Conservation (phyloP, 2,797 vertebrate genomes). For the Mus spretus region DNA sequence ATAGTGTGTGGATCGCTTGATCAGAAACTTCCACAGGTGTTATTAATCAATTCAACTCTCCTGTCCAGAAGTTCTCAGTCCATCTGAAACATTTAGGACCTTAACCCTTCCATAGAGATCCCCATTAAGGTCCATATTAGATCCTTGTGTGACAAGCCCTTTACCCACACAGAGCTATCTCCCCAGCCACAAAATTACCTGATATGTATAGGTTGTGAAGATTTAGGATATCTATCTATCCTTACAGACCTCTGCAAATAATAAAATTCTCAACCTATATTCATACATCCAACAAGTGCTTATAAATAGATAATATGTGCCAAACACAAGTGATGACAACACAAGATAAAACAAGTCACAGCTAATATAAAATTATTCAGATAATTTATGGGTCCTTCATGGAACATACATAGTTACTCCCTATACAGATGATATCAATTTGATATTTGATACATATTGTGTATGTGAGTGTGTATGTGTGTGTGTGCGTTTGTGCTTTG, state of each 20-base stretch:
- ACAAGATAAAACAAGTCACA: constrained; percentile 23
- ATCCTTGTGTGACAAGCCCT: background rate
- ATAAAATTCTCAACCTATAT: background rate
- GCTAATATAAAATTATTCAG: background rate
- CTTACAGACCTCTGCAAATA: constrained; percentile 24
- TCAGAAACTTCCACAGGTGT: background rate
- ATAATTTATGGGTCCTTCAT: background rate
- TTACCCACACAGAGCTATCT: background rate
- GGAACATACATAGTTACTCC: background rate
- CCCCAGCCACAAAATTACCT: background rate
- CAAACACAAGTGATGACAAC: background rate
- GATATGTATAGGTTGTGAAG: background rate
- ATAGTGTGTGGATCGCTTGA: background rate
- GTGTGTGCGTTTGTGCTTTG: background rate
- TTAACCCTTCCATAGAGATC: background rate
- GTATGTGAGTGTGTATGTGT: background rate
- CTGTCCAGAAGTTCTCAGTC: background rate
- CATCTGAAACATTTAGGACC: background rate
- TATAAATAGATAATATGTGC: constrained; percentile 43
- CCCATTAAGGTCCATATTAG: background rate
- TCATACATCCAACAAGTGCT: constrained; percentile 1
- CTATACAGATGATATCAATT: background rate
- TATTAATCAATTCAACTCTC: background rate
- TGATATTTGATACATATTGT: background rate
- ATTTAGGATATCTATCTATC: background rate